These are phyloP conservation scores for Rhagium mordax DNA, from an alignment of 2,888 invertebrate species.

Conservation along the genomic window DNA sequence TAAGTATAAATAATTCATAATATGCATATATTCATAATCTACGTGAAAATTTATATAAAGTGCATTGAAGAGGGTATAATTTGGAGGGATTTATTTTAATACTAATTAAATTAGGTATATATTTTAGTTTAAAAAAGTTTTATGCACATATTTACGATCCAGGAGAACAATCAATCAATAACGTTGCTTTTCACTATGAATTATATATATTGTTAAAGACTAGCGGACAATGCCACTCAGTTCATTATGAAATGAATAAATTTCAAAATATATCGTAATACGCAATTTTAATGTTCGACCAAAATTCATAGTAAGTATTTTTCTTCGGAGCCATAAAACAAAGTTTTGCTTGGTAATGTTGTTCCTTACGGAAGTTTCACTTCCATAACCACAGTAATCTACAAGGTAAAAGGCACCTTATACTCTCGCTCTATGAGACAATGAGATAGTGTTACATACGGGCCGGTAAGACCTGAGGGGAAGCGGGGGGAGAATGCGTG, in stretches of 20 bases:
- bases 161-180: too few relatives aligned
- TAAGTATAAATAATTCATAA: too few relatives aligned
- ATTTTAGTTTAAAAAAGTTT: not conserved
- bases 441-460: slow-evolving; percentile 65
- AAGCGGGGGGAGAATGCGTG: slow-evolving; percentile 64
- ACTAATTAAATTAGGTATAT: too few relatives aligned
- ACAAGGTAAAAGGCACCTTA: slow-evolving; percentile 45
- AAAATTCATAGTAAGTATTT: slow-evolving; percentile 20
- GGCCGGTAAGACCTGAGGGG: slow-evolving; percentile 59
- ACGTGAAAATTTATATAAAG: too few relatives aligned
- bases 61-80: too few relatives aligned
- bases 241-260: slow-evolving; percentile 4
- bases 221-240: slow-evolving; percentile 13
- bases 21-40: too few relatives aligned
- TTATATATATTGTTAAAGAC: not conserved
- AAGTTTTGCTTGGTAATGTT: slow-evolving; percentile 22
- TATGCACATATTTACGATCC: not conserved
- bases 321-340: slow-evolving; percentile 22
- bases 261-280: slow-evolving; percentile 4
- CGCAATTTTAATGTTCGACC: slow-evolving; percentile 15
- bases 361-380: slow-evolving; percentile 35
- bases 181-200: not conserved
- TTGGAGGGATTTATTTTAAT: too few relatives aligned
- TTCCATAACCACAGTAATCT: slow-evolving; percentile 39
- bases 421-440: slow-evolving; percentile 46